Conservation (phyloP, 2,888 invertebrate species). For the Diarsia brunnea region DNA sequence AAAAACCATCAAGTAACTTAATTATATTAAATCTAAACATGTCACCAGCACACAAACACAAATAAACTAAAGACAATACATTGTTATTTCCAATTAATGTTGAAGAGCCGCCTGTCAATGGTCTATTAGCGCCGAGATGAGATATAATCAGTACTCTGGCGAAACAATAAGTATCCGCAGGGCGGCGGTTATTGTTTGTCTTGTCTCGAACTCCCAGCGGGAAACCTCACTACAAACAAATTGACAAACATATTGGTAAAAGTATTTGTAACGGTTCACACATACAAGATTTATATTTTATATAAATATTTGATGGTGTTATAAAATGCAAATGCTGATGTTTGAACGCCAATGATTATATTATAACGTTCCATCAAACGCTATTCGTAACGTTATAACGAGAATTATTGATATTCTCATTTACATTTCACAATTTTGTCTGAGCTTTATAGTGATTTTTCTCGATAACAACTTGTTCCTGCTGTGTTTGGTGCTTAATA, state of each 20-base stretch:
- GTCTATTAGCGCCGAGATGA: slow-evolving; percentile 83
- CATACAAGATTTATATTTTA: slow-evolving; percentile 60
- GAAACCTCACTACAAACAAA: slow-evolving; percentile 78
- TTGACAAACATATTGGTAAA: slow-evolving; percentile 78
- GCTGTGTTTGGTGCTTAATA: slow-evolving; percentile 57
- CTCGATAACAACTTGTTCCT: slow-evolving; percentile 43
- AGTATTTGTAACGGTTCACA: slow-evolving; percentile 65
- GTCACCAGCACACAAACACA: slow-evolving; percentile 54
- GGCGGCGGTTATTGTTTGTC: slow-evolving; percentile 86
- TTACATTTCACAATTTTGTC: slow-evolving; percentile 47
- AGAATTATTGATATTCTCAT: slow-evolving; percentile 51
- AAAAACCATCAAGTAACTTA: not conserved
- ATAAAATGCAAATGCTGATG: slow-evolving; percentile 64
- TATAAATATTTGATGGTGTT: slow-evolving; percentile 59
- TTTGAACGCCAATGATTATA: slow-evolving; percentile 57
- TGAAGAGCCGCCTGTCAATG: slow-evolving; percentile 77
- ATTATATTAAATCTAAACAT: slow-evolving; percentile 50
- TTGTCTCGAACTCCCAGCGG: slow-evolving; percentile 81
- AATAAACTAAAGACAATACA: slow-evolving; percentile 59
- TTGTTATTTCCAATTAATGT: slow-evolving; percentile 75
- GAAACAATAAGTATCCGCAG: slow-evolving; percentile 85
- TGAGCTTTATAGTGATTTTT: slow-evolving; percentile 51
- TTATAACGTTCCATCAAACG: slow-evolving; percentile 53
- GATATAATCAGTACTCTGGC: slow-evolving; percentile 80
- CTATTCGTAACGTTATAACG: slow-evolving; percentile 29